phyloP scores from a whole-genome alignment of 2,113 vertebrate species.

The Rhabdomys dilectus region DNA sequence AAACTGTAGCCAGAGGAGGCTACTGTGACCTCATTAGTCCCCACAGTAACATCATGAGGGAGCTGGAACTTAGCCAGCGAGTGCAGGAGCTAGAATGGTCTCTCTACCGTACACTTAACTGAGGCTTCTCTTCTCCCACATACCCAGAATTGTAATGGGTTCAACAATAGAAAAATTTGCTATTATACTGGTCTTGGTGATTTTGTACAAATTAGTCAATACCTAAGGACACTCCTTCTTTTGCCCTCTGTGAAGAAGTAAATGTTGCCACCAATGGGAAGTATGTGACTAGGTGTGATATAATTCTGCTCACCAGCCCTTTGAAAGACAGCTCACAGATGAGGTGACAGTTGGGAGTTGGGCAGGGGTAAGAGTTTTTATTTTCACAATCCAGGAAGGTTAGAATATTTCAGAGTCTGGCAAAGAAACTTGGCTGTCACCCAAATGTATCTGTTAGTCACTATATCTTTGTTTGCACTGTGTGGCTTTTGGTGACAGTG shows the following conservation, averaged over 20 bases:
- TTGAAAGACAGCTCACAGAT: neutral
- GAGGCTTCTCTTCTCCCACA: neutral
- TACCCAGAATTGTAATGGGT: neutral
- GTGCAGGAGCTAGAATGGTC: neutral
- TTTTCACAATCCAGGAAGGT: neutral
- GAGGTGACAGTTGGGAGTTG: neutral
- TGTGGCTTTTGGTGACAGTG: neutral
- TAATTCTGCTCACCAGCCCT: neutral
- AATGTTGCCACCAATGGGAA: neutral
- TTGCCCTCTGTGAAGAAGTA: neutral
- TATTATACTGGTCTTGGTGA: neutral
- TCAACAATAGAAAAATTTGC: neutral
- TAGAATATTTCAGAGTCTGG: neutral
- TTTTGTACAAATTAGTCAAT: neutral
- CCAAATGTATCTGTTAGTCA: neutral
- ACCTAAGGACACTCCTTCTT: neutral
- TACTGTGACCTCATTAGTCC: neutral
- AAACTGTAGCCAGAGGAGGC: neutral
- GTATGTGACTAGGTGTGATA: accelerated
- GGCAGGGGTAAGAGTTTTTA: neutral
- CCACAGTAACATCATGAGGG: neutral
- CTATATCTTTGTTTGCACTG: neutral
- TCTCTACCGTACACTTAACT: neutral
- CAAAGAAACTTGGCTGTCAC: neutral
- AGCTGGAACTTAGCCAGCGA: neutral